Evolutionary conservation across 2,888 invertebrate species (phyloP), one percentile per base, ranked within the genome.

Genomic region (Pollenia amentaria): DNA sequence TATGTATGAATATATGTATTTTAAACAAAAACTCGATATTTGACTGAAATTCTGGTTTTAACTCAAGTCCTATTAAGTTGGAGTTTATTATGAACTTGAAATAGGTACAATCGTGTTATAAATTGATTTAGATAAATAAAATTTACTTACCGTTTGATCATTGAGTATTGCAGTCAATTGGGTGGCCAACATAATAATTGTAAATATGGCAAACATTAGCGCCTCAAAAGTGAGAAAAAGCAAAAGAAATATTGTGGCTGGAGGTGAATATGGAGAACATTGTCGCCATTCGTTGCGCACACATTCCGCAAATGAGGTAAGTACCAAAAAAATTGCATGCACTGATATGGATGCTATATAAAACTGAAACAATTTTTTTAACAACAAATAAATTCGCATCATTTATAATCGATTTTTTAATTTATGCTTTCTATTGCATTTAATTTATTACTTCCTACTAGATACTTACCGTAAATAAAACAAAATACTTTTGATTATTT

Each of bases 401-500:
- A 3, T 29, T 29, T 2, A 3, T 29, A 29, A 29, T 29, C 29
- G 29, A 29, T 29, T 29, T 29, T 29, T 29, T 29, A 29, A 29
- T 29, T 29, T 3, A 29, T 29, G 29, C 29, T 29, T 29, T 29
- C 29, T 29, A 29, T 29, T 29, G 29, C 29, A 29, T 29, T 29
- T 3, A 29, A 29, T 29, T 1, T 29, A 29, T 29, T 67, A 80
- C 53, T 57, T 77, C 51, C 3, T 60, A 38, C 3, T 42, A 62
- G 72, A 3, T 29, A 78, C 96, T 95, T 94, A 98, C 98, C 88
- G 98, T 99, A 94, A 99, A 99, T 78, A 99, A 95, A 82, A 99
- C 99, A 94, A 99, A 99, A 94, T 97, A 99, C 94, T 99, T 99
- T 94, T 99, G 99, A 94, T 99, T 99, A 92, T 97, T 98, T 94